Percentiles rank a stretch among this genome's conserved stretches.
These are phyloP conservation scores for Ophion obscuratus DNA, from an alignment of 2,888 invertebrate species.

Conservation along the genomic window DNA sequence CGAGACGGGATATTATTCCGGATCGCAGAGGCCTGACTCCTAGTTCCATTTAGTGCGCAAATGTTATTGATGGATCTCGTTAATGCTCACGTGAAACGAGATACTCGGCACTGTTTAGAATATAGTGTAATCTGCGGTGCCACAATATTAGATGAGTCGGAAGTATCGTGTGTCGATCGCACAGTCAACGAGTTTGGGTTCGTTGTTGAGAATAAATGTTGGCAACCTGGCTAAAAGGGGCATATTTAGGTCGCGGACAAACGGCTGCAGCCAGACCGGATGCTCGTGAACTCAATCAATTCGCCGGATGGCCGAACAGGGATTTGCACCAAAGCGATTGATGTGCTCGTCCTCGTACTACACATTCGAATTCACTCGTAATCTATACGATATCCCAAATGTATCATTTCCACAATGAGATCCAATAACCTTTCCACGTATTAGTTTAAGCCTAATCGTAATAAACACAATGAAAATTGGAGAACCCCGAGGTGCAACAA, in stretches of 20 bases:
- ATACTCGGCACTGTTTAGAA: background rate
- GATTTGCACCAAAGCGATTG: conserved; percentile 43
- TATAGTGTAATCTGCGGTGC: background rate
- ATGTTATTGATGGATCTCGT: conserved; percentile 3
- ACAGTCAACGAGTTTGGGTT: conserved; percentile 7
- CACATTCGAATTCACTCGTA: conserved; percentile 40
- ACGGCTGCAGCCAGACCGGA: background rate
- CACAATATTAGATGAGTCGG: background rate
- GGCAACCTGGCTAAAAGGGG: background rate
- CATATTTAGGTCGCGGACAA: conserved; percentile 10
- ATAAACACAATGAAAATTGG: background rate
- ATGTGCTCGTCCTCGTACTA: conserved; percentile 8
- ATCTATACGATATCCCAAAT: conserved; percentile 14
- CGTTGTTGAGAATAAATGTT: conserved; percentile 1
- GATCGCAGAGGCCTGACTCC: background rate
- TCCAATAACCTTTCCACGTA: background rate
- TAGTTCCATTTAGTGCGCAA: background rate
- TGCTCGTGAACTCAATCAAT: conserved; percentile 47
- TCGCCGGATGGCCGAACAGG: conserved; percentile 15
- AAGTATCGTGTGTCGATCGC: conserved; percentile 14
- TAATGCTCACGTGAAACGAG: background rate
- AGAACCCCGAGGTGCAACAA: background rate
- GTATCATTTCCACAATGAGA: conserved; percentile 6
- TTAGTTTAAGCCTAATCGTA: background rate
- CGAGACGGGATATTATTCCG: background rate